phyloP scores from a whole-genome alignment of 1,140 invertebrate genomes.

The Drosophila funebris region DNA sequence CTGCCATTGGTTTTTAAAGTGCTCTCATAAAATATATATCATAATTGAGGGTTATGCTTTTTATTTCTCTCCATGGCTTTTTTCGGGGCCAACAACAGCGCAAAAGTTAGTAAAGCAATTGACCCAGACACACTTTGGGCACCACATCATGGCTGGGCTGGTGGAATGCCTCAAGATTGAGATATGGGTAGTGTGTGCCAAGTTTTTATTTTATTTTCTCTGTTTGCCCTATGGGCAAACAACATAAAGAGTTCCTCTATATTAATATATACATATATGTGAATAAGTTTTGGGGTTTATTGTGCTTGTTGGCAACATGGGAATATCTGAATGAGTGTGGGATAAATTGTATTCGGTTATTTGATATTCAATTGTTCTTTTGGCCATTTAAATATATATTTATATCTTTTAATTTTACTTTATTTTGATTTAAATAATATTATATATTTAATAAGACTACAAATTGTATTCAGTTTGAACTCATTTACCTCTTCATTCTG shows the following conservation, averaged over 20 bases:
- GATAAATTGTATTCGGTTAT: background rate
- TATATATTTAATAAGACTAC: no score
- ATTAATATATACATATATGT: conserved; percentile 42
- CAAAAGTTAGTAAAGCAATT: conserved; percentile 52
- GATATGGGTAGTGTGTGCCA: conserved; percentile 54
- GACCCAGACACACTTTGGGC: conserved; percentile 34
- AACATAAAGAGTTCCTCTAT: conserved; percentile 19
- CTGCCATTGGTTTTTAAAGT: conserved; percentile 53
- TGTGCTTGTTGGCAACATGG: background rate
- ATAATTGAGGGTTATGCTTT: conserved; percentile 70
- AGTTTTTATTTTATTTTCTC: conserved; percentile 7
- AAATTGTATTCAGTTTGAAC: no score
- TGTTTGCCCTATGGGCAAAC: conserved; percentile 4
- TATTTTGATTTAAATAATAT: background rate
- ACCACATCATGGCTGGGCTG: conserved; percentile 26
- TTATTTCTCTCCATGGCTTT: conserved; percentile 10
- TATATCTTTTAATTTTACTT: background rate
- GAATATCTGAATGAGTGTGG: background rate
- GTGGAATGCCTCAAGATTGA: conserved; percentile 55
- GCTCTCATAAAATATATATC: conserved; percentile 81
- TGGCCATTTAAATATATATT: background rate
- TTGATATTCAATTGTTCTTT: background rate
- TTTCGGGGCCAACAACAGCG: conserved; percentile 27
- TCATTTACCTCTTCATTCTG: no score
- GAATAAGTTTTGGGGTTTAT: conserved; percentile 10